phyloP scores from a whole-genome alignment of 2,113 vertebrate species.

The Malurus cyaneus region DNA sequence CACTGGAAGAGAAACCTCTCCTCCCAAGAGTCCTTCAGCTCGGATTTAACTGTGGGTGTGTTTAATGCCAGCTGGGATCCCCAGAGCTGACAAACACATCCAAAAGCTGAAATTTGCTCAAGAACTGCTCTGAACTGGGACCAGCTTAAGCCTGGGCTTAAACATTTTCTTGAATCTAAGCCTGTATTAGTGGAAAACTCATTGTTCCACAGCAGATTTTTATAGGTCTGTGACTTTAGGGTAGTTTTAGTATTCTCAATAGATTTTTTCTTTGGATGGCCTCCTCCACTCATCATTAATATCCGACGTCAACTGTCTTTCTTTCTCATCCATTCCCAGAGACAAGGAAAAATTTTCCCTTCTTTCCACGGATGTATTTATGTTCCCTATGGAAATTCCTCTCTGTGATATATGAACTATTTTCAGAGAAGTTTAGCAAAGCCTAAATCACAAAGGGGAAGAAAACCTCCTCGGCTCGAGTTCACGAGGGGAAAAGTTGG shows the following conservation, averaged over 20 bases:
- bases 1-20: neutral
- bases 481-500: constrained; percentile 60
- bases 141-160: constrained; percentile 12
- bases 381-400: constrained; percentile 60
- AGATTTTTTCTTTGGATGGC: constrained; percentile 29
- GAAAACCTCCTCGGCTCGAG: constrained; percentile 22
- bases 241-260: constrained; percentile 40
- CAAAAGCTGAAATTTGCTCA: neutral
- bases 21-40: neutral
- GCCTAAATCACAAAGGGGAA: constrained; percentile 55
- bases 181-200: constrained; percentile 53
- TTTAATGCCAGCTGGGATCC: neutral
- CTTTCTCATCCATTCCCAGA: constrained; percentile 62
- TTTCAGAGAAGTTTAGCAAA: constrained; percentile 61
- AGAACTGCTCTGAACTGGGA: neutral
- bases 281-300: constrained; percentile 58
- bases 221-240: constrained; percentile 48
- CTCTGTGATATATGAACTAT: constrained; percentile 58
- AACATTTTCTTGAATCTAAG: constrained; percentile 34
- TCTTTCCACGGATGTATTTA: constrained; percentile 56
- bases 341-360: constrained; percentile 56
- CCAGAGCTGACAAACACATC: neutral
- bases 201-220: constrained; percentile 1
- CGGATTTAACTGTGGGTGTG: neutral
- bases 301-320: constrained; percentile 62